Evolutionary conservation across 2,113 vertebrate species (phyloP).

Genomic region (Saiga tatarica): DNA sequence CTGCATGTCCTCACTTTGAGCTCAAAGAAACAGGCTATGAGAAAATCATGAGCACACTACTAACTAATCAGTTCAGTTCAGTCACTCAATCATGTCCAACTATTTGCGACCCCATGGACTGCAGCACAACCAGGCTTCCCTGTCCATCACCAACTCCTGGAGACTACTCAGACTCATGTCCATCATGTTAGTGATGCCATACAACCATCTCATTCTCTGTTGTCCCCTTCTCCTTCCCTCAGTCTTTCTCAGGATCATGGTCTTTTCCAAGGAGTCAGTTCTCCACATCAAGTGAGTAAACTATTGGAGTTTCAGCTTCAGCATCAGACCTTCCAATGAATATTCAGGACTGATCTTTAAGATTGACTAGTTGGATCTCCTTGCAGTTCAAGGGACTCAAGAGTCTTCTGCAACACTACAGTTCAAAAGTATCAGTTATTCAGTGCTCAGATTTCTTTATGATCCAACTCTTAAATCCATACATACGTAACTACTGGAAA

Average conservation of each 20-base stretch:
- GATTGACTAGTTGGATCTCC: background rate
- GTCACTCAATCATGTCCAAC: accelerated
- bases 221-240: background rate
- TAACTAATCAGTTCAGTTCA: background rate
- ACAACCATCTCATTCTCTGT: background rate
- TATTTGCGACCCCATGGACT: background rate
- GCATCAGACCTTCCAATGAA: background rate
- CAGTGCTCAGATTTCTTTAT: background rate
- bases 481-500: background rate
- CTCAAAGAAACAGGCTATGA: background rate
- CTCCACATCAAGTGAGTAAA: background rate
- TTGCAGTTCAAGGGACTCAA: background rate
- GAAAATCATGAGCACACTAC: background rate
- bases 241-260: background rate
- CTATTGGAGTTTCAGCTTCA: background rate
- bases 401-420: background rate
- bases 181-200: background rate
- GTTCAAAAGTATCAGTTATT: background rate
- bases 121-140: accelerated
- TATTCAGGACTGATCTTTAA: background rate
- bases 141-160: background rate
- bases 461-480: background rate
- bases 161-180: background rate
- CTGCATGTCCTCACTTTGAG: background rate
- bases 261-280: background rate